Percentiles rank a stretch among this genome's conserved stretches.
phyloP scores from a whole-genome alignment of 2,888 invertebrate species.

The Pristionchus maxplancki region DNA sequence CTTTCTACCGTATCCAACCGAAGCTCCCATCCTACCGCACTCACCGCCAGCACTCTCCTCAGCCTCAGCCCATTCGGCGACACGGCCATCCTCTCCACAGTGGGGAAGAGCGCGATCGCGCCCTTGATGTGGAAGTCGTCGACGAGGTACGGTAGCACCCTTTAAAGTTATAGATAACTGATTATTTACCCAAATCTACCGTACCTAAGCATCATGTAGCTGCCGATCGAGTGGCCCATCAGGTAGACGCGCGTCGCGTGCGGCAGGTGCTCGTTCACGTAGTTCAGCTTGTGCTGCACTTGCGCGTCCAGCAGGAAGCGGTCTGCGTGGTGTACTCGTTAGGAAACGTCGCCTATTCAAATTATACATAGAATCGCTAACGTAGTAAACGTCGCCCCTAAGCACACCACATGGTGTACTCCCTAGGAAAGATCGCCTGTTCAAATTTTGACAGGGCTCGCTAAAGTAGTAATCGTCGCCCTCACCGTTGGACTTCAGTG shows the following conservation, averaged over 20 bases:
- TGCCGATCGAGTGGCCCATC: conserved; percentile 73
- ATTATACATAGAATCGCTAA: neutral
- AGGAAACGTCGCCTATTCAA: conserved; percentile 21
- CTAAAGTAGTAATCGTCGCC: neutral
- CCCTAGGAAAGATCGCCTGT: neutral
- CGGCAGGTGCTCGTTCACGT: conserved; percentile 66
- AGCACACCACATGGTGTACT: neutral
- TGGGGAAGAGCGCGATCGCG: conserved; percentile 71
- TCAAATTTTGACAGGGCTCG: neutral
- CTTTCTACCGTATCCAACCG: neutral
- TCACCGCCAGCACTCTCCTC: conserved; percentile 63
- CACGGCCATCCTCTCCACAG: conserved; percentile 71
- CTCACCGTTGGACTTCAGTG: neutral
- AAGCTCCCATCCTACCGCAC: neutral
- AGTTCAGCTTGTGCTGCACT: conserved; percentile 69
- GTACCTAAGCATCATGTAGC: conserved; percentile 68
- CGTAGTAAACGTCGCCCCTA: neutral
- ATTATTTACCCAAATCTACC: neutral
- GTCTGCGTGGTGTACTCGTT: conserved; percentile 56
- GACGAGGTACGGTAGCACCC: conserved; percentile 62
- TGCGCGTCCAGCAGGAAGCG: conserved; percentile 68
- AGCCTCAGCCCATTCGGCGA: conserved; percentile 70
- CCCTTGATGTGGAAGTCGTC: conserved; percentile 62
- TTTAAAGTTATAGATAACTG: conserved; percentile 37
- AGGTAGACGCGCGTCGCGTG: conserved; percentile 61